Evolutionary conservation across 2,113 vertebrate genomes (phyloP).

Genomic region (Paracyprichromis sp.): DNA sequence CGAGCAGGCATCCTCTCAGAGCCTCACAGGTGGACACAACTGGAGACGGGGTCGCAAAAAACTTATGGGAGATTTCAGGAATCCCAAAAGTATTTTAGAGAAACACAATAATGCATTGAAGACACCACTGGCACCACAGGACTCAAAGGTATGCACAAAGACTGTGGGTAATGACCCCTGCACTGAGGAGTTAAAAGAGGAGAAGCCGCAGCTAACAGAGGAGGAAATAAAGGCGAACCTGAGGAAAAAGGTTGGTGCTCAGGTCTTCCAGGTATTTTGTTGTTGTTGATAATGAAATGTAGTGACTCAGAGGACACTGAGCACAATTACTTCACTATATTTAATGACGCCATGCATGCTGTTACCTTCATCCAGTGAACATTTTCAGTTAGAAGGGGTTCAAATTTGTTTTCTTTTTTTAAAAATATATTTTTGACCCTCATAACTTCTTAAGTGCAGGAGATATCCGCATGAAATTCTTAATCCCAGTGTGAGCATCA

Average conservation of each 20-base stretch:
- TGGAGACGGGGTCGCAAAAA: background rate
- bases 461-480: accelerated
- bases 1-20: background rate
- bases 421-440: accelerated
- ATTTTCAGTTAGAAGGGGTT: background rate
- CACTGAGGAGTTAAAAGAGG: background rate
- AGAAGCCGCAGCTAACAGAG: background rate
- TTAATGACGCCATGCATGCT: background rate
- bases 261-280: background rate
- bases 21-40: background rate
- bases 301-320: background rate
- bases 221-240: constrained; percentile 38
- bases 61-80: background rate
- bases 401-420: background rate
- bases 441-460: accelerated
- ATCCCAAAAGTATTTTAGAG: background rate
- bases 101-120: background rate
- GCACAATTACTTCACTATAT: background rate
- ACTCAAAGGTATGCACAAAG: background rate
- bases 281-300: background rate
- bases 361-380: background rate
- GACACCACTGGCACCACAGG: background rate
- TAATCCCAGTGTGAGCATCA: background rate
- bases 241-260: constrained; percentile 39
- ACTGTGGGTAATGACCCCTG: background rate